Base-by-base conservation (phyloP, 2,888 invertebrate genomes). In the Acrobasis consociella region DNA sequence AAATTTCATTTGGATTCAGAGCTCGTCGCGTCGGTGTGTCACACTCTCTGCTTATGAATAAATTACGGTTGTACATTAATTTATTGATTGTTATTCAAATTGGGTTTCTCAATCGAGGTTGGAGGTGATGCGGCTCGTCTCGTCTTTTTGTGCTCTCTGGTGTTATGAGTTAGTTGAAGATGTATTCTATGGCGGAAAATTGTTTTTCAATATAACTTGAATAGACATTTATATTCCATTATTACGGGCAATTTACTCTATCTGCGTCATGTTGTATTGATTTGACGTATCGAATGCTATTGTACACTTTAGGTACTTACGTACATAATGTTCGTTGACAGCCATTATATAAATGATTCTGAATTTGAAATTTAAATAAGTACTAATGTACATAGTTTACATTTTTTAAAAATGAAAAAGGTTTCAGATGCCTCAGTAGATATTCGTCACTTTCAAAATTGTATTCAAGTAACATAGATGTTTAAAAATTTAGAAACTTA, bases 71-170 rank as follows among this genome's bases (percentile, higher is more conserved):
- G 82, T 87, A 90, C 90, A 92, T 92, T 91, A 92, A 91, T 91
- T 92, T 92, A 92, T 91, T 91, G 88, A 92, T 92, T 92, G 91
- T 92, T 90, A 91, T 92, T 92, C 89, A 91, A 92, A 92, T 92
- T 87, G 77, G 81, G 88, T 90, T 90, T 89, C 89, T 91, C 90
- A 90, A 91, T 91, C 85, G 86, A 89, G 90, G 87, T 90, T 88
- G 87, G 86, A 89, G 87, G 87, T 89, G 89, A 88, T 87, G 85
- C 73, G 85, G 76, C 84, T 81, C 83, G 83, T 83, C 80, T 81
- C 82, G 83, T 70, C 78, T 83, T 83, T 89, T 88, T 85, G 83
- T 85, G 74, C 75, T 69, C 71, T 71, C 60, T 71, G 76, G 80
- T 78, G 83, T 82, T 86, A 83, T 86, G 81, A 86, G 82, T 81